A percentile compares a stretch with the other conserved stretches of the same genome.
Conservation (phyloP, 1,140 invertebrate species). For the Whitmania pigra region DNA sequence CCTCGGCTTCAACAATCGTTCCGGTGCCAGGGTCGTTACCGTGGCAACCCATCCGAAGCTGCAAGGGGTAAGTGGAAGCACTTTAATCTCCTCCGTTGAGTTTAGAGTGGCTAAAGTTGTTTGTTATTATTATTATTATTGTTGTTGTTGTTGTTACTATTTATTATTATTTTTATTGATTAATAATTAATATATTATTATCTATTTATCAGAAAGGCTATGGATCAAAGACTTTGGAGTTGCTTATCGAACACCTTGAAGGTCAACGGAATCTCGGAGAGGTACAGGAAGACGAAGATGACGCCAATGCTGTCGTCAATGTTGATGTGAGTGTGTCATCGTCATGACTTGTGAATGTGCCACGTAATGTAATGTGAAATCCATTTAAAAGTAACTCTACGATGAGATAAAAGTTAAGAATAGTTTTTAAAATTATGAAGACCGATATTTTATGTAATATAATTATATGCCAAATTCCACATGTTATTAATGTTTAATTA, state of each 20-base stretch:
- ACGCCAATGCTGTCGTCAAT: background rate
- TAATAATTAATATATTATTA: background rate
- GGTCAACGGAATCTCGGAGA: constrained; percentile 55
- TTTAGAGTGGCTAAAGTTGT: too few relatives aligned
- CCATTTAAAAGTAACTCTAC: too few relatives aligned
- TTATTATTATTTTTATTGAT: constrained; percentile 15
- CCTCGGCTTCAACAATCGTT: constrained; percentile 74
- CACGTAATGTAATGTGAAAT: too few relatives aligned
- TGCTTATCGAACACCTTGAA: constrained; percentile 77
- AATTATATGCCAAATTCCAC: too few relatives aligned
- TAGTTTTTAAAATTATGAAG: background rate
- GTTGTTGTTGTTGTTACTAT: background rate
- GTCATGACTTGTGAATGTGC: too few relatives aligned
- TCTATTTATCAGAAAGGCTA: constrained; percentile 77
- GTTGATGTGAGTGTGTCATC: background rate
- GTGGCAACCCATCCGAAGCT: constrained; percentile 98
- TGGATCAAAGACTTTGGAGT: constrained; percentile 65
- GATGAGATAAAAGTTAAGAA: too few relatives aligned
- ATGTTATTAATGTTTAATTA: too few relatives aligned
- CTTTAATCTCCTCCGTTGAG: too few relatives aligned
- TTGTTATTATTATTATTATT: background rate
- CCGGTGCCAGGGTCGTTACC: constrained; percentile 79
- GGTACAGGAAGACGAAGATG: background rate
- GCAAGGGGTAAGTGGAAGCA: constrained; percentile 55
- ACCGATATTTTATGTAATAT: too few relatives aligned